Evolutionary conservation across 2,888 invertebrate genomes (phyloP).

Genomic region (Hyposoter didymator): DNA sequence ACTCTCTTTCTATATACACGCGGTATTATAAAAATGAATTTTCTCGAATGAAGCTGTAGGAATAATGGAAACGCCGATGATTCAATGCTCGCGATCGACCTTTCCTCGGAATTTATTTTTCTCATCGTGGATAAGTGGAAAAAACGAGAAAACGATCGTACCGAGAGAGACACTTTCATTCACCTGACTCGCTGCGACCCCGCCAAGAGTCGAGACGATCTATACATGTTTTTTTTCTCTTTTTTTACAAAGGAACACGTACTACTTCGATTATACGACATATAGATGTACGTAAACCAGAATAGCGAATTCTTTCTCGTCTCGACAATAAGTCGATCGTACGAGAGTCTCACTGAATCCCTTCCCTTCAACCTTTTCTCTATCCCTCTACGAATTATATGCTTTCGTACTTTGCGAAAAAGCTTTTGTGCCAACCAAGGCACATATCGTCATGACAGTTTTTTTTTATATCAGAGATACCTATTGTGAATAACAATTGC

Average conservation of each 20-base stretch:
- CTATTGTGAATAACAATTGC: conserved; percentile 17
- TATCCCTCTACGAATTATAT: background rate
- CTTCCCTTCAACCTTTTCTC: background rate
- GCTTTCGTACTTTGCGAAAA: background rate
- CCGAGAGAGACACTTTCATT: conserved; percentile 26
- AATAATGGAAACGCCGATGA: conserved; percentile 28
- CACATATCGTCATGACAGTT: background rate
- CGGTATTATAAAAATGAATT: conserved; percentile 30
- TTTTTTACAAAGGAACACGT: background rate
- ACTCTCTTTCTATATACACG: background rate
- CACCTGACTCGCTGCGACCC: conserved; percentile 1
- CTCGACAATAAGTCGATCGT: conserved; percentile 44
- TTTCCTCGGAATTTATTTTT: conserved; percentile 23
- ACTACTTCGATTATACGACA: conserved; percentile 2
- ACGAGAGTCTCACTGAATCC: background rate
- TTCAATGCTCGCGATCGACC: conserved; percentile 26
- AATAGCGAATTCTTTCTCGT: conserved; percentile 45
- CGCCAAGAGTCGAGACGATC: background rate
- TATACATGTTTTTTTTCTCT: background rate
- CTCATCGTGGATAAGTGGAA: conserved; percentile 26
- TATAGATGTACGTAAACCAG: background rate
- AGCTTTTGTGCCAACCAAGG: background rate
- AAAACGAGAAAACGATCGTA: conserved; percentile 25
- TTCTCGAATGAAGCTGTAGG: conserved; percentile 6
- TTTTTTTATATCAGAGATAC: background rate